Conservation (phyloP, 2,888 invertebrate species). For the Oligia fasciuncula region DNA sequence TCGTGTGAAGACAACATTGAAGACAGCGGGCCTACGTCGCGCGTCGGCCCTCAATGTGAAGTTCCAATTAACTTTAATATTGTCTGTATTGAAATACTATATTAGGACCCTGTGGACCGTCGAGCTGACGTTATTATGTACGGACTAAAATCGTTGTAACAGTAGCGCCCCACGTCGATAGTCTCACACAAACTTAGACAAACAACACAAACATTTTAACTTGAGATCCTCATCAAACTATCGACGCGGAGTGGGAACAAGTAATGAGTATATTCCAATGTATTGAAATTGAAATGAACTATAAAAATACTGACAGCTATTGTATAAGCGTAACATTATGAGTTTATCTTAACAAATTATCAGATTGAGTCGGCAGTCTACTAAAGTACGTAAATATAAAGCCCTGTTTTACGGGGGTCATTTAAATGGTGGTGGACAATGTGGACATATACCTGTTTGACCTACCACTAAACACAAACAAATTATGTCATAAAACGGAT, state of each 20-base stretch:
- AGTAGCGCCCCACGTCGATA: slow-evolving; percentile 68
- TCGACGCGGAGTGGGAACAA: slow-evolving; percentile 54
- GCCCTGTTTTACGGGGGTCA: slow-evolving; percentile 11
- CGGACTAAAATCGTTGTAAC: slow-evolving; percentile 85
- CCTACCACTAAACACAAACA: slow-evolving; percentile 4
- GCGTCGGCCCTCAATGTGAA: slow-evolving; percentile 53
- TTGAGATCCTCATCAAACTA: slow-evolving; percentile 58
- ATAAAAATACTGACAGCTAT: slow-evolving; percentile 70
- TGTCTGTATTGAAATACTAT: slow-evolving; percentile 79
- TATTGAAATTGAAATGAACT: slow-evolving; percentile 66
- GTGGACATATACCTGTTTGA: background rate
- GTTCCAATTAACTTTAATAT: slow-evolving; percentile 72
- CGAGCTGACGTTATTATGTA: slow-evolving; percentile 77
- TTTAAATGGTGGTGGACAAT: background rate
- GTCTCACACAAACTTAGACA: slow-evolving; percentile 60
- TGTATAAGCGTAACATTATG: slow-evolving; percentile 75
- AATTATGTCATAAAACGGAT: slow-evolving; percentile 10
- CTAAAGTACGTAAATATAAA: slow-evolving; percentile 23
- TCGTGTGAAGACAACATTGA: slow-evolving; percentile 63
- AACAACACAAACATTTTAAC: slow-evolving; percentile 53
- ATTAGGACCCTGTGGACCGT: slow-evolving; percentile 87
- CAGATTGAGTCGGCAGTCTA: slow-evolving; percentile 28
- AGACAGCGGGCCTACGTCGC: slow-evolving; percentile 57
- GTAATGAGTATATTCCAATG: slow-evolving; percentile 52
- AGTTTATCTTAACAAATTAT: slow-evolving; percentile 63